phyloP scores from a whole-genome alignment of 2,888 invertebrate species.

The Lithophane socia region DNA sequence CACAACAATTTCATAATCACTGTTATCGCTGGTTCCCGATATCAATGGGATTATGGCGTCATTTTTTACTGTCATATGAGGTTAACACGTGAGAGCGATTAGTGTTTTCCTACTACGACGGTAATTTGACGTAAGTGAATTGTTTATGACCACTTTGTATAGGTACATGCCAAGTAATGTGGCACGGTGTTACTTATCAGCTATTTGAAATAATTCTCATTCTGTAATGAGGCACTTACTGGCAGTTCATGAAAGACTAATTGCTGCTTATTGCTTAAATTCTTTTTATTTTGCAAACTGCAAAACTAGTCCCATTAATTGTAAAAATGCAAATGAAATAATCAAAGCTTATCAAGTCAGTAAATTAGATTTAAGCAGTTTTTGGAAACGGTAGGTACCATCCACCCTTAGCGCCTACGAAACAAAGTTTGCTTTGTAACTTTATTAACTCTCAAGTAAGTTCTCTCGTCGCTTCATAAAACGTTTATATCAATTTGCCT shows the following conservation, averaged over 20 bases:
- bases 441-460: slow-evolving; percentile 73
- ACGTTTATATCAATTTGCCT: slow-evolving; percentile 81
- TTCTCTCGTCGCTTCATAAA: slow-evolving; percentile 74
- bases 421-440: slow-evolving; percentile 77
- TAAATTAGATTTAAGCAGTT: slow-evolving; percentile 19
- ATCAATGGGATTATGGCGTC: slow-evolving; percentile 9
- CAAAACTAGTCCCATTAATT: neutral
- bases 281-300: neutral
- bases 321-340: neutral
- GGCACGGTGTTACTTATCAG: slow-evolving; percentile 11
- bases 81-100: slow-evolving; percentile 52
- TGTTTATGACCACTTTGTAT: slow-evolving; percentile 39
- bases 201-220: neutral
- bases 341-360: neutral
- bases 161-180: slow-evolving; percentile 19
- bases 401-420: slow-evolving; percentile 59
- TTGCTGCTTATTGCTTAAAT: neutral
- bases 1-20: neutral
- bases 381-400: slow-evolving; percentile 31
- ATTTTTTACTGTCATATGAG: slow-evolving; percentile 26
- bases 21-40: neutral
- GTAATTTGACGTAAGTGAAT: slow-evolving; percentile 58
- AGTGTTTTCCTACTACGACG: slow-evolving; percentile 46
- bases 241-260: neutral
- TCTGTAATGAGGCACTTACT: neutral